Base-by-base conservation (phyloP, 64 coral and sea anemone genomes). In the Pocillopora damicornis region DNA sequence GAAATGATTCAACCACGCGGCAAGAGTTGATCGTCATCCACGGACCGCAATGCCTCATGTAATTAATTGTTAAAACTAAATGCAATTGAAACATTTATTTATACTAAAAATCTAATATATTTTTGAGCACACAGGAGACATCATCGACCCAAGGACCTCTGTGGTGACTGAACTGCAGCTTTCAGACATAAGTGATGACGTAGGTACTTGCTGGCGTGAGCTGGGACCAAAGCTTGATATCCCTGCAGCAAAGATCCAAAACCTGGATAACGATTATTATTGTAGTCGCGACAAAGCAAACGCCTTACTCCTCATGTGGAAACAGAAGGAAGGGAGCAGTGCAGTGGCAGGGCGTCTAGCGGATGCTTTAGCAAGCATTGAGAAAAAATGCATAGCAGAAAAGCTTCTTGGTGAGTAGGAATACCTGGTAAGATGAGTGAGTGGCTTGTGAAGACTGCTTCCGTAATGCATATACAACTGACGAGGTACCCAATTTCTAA, bases 171-270 rank as follows among this genome's bases (percentile, higher is more conserved):
- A 92, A 34, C 36, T 81, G 42, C 76, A 75, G 51, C 83, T 88
- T 20, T 11, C 34, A 75, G 90, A 92, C 56, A 81, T 92, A 11
- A 75, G 90, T 88, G 84, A 92, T 64, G 90, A 92, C 12, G 85
- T 92, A 5, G 90, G 90, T 2, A 92, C 84, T 17, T 92, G 90
- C 30, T 92, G 90, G 90, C 86, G 87, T 77, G 59, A 92, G 12
- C 37, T 92, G 9, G 90, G 90, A 42, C 67, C 90, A 36, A 88
- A 81, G 57, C 84, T 92, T 18, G 75, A 57, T 9, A 88, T 92
- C 20, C n/a, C 22, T 1, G 15, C 66, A 0, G 61, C 90, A 30
- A 92, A 92, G 76, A 92, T 92, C 73, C 90, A 92, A 35, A 92
- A 92, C 34, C 72, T 92, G 7, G 90, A 92, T 81, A 83, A 92